These are phyloP conservation scores for Noctua fimbriata DNA, from an alignment of 2,888 invertebrate species.

Conservation along the genomic window DNA sequence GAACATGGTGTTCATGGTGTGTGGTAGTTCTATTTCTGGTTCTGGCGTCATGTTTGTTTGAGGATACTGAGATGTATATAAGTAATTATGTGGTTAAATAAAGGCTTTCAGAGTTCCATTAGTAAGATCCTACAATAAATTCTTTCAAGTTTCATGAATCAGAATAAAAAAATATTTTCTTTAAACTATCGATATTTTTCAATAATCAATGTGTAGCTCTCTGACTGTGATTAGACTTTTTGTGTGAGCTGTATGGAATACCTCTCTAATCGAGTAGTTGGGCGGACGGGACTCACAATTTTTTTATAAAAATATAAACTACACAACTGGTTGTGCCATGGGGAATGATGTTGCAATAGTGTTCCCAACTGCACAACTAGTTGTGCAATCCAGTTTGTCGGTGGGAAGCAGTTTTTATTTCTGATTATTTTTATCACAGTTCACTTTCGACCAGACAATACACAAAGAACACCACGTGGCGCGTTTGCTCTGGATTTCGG, in stretches of 20 bases:
- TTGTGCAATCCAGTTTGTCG: not conserved
- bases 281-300: not conserved
- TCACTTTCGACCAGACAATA: constrained; percentile 24
- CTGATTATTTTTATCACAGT: constrained; percentile 1
- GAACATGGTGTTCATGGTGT: too few species aligned
- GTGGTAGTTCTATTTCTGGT: too few species aligned
- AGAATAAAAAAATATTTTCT: too few species aligned
- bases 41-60: too few species aligned
- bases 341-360: not conserved
- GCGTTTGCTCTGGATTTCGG: constrained; percentile 3
- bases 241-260: not conserved
- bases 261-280: not conserved
- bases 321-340: not conserved
- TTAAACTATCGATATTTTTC: not conserved
- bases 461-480: constrained; percentile 7
- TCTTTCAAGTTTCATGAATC: not conserved
- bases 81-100: too few species aligned
- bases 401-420: not conserved
- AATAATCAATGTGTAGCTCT: not conserved
- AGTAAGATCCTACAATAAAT: not conserved
- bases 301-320: not conserved
- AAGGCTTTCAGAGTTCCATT: too few species aligned
- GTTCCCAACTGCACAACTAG: not conserved
- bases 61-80: too few species aligned
- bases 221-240: not conserved